These are phyloP conservation scores for Tympanoctomys barrerae DNA, from an alignment of 2,797 vertebrate genomes.

Conservation along the genomic window DNA sequence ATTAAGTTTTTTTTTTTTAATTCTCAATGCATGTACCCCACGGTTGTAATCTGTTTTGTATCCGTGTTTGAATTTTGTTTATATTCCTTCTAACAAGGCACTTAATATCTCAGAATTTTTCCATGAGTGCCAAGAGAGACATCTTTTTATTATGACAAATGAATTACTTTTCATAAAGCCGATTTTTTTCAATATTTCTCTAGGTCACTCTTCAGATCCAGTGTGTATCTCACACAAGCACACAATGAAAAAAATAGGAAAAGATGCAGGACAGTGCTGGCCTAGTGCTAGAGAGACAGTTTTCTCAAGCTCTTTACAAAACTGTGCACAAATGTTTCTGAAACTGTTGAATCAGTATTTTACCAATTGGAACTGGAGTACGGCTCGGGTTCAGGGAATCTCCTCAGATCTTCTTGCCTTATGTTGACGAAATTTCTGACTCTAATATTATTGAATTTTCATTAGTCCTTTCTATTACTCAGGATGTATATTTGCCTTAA, in stretches of 20 bases:
- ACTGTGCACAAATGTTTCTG: background rate
- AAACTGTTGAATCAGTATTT: background rate
- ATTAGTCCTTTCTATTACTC: background rate
- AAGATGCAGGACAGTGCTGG: background rate
- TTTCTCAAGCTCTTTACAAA: background rate
- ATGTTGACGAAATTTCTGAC: background rate
- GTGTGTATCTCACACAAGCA: background rate
- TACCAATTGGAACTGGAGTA: background rate
- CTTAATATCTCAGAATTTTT: conserved; percentile 75
- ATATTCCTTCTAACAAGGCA: conserved; percentile 47
- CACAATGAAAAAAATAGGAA: background rate
- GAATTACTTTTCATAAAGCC: conserved; percentile 56
- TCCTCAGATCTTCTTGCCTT: background rate
- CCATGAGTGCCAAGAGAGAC: conserved; percentile 48
- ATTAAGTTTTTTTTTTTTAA: conserved; percentile 5
- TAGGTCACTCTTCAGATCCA: background rate
- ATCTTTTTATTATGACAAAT: conserved; percentile 58
- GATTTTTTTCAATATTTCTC: conserved; percentile 50
- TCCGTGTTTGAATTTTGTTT: conserved; percentile 77
- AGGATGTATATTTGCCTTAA: background rate
- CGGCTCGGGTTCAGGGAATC: background rate
- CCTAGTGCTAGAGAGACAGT: background rate
- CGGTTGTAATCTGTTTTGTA: conserved; percentile 68
- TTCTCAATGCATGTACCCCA: conserved; percentile 63
- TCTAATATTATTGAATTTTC: background rate